Evolutionary conservation across 2,888 invertebrate genomes (phyloP).

Genomic region (Agriopis aurantiaria): DNA sequence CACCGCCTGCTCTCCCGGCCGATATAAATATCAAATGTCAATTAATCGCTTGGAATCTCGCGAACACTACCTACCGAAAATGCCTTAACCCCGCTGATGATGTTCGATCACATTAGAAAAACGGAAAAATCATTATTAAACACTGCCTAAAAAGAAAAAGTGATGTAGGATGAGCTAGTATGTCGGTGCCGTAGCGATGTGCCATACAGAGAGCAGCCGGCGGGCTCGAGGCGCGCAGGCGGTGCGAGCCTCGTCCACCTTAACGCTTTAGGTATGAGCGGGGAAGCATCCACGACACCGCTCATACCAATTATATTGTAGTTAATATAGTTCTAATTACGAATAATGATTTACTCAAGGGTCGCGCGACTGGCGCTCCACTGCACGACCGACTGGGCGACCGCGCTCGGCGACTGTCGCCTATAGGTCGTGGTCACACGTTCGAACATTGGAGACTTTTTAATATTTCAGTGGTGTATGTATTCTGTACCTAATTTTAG

Average conservation of each 20-base stretch:
- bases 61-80: constrained; percentile 32
- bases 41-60: constrained; percentile 58
- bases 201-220: constrained; percentile 58
- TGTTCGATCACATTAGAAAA: constrained; percentile 18
- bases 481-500: constrained; percentile 32
- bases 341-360: constrained; percentile 73
- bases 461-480: constrained; percentile 20
- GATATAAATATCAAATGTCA: constrained; percentile 66
- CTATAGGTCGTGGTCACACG: not conserved
- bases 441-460: not conserved
- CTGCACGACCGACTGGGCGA: constrained; percentile 29
- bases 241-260: constrained; percentile 78
- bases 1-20: constrained; percentile 71
- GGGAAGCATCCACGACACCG: constrained; percentile 84
- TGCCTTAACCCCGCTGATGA: constrained; percentile 39
- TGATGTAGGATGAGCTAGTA: constrained; percentile 12
- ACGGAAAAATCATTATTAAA: constrained; percentile 10
- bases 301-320: constrained; percentile 86
- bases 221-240: constrained; percentile 67
- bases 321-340: constrained; percentile 82
- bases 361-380: constrained; percentile 58
- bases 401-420: not conserved
- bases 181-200: constrained; percentile 12
- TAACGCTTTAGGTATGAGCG: constrained; percentile 86
- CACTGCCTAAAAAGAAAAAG: constrained; percentile 17